phyloP scores from a whole-genome alignment of 2,797 vertebrate species.

The Choloepus didactylus region DNA sequence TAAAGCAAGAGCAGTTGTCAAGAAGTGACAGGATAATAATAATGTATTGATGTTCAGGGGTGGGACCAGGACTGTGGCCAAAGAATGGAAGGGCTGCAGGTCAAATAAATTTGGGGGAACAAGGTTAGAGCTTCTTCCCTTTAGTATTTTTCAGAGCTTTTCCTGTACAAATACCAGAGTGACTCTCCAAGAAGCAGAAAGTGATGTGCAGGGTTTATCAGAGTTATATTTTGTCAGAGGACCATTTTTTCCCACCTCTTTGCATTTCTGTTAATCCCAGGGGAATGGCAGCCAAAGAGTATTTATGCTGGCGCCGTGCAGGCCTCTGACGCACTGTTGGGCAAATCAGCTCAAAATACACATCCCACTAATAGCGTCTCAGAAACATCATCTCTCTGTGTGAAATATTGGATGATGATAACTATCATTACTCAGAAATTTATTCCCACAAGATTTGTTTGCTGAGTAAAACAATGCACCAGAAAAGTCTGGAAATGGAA shows the following conservation, averaged over 20 bases:
- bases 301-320: neutral
- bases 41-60: neutral
- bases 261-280: neutral
- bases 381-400: neutral
- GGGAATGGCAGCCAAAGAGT: neutral
- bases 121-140: neutral
- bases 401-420: neutral
- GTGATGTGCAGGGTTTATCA: neutral
- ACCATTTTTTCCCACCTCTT: neutral
- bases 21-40: neutral
- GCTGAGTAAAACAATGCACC: neutral
- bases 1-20: neutral
- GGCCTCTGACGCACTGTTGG: neutral
- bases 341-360: neutral
- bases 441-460: neutral
- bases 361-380: neutral
- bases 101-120: neutral
- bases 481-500: neutral
- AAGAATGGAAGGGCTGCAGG: neutral
- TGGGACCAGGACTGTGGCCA: neutral
- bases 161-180: neutral
- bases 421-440: neutral
- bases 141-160: constrained; percentile 4
- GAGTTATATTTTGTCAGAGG: neutral
- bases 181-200: neutral